phyloP scores from a whole-genome alignment of 1,140 invertebrate species.

The Trinorchestia longiramus region DNA sequence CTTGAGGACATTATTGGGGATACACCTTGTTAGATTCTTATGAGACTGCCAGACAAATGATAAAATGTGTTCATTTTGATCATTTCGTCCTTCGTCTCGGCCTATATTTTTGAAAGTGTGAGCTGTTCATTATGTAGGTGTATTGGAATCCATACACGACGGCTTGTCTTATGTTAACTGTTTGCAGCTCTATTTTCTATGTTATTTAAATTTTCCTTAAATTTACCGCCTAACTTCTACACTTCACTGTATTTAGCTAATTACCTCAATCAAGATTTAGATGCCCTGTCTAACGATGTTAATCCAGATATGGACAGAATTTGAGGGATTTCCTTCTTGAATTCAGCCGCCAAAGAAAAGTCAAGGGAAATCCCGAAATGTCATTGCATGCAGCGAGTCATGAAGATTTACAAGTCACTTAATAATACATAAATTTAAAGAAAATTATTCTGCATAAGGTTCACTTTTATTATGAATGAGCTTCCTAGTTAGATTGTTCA shows the following conservation, averaged over 20 bases:
- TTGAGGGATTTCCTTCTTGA: too few relatives aligned
- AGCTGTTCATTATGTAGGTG: neutral
- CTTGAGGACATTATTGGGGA: neutral
- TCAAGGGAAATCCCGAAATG: too few relatives aligned
- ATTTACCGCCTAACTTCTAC: neutral
- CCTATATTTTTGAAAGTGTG: neutral
- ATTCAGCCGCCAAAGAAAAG: too few relatives aligned
- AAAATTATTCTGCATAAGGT: too few relatives aligned
- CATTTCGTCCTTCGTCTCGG: neutral
- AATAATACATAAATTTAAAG: too few relatives aligned
- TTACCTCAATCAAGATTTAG: neutral
- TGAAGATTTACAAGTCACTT: too few relatives aligned
- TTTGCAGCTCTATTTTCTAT: neutral
- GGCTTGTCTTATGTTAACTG: neutral
- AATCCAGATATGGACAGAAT: neutral
- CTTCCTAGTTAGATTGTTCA: too few relatives aligned
- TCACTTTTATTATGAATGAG: too few relatives aligned
- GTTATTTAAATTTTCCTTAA: neutral
- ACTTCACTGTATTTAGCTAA: neutral
- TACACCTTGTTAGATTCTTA: neutral
- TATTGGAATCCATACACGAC: neutral
- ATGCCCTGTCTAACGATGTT: neutral
- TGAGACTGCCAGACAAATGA: neutral
- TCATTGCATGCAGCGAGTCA: too few relatives aligned
- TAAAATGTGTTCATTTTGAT: neutral